Percentiles rank a stretch among this genome's conserved stretches.
Evolutionary conservation across 2,113 vertebrate genomes (phyloP).

Genomic region (Thryonomys swinderianus): DNA sequence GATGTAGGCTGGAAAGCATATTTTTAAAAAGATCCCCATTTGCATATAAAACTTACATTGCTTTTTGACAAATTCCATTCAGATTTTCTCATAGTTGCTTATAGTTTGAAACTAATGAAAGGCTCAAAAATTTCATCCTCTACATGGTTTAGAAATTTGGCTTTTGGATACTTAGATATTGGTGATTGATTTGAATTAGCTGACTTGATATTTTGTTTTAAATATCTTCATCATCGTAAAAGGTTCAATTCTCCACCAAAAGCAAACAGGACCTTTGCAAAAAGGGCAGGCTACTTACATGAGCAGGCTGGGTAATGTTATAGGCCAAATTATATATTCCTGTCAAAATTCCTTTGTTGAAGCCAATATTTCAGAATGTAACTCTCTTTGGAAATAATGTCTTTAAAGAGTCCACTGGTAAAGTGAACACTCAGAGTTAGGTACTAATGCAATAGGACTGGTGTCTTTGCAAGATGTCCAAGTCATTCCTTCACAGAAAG

Average conservation of each 20-base stretch:
- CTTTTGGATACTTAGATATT: background rate
- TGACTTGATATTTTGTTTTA: constrained; percentile 33
- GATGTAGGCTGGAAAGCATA: background rate
- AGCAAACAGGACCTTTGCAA: background rate
- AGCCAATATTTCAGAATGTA: background rate
- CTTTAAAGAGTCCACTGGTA: background rate
- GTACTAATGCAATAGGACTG: background rate
- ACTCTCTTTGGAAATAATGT: background rate
- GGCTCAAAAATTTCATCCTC: background rate
- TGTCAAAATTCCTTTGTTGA: background rate
- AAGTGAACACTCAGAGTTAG: background rate
- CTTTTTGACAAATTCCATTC: background rate
- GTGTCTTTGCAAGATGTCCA: background rate
- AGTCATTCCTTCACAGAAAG: background rate
- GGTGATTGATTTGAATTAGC: background rate
- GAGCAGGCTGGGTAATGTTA: rapidly evolving
- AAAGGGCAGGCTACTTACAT: background rate
- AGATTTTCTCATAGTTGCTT: background rate
- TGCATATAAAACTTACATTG: background rate
- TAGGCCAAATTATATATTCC: background rate
- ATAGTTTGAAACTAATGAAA: background rate
- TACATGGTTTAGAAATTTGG: background rate
- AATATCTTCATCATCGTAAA: constrained; percentile 1
- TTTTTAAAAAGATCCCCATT: background rate
- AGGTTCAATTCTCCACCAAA: background rate